Percentiles rank a stretch among this genome's conserved stretches.
Evolutionary conservation across 2,113 vertebrate genomes (phyloP).

Genomic region (Colinus virginianus): DNA sequence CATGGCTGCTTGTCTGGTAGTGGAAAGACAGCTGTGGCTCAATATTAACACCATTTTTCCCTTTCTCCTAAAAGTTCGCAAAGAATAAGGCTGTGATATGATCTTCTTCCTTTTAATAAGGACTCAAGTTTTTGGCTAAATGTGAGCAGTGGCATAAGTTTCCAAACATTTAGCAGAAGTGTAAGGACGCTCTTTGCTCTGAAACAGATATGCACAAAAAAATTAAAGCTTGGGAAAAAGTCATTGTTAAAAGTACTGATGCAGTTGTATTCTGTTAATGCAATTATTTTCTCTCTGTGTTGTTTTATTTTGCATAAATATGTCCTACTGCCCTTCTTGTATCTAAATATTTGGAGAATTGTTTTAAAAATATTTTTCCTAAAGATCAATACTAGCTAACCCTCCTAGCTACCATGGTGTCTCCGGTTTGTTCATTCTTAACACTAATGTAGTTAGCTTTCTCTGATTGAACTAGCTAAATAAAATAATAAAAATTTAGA

Average conservation of each 20-base stretch:
- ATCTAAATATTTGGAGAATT: neutral
- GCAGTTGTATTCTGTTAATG: neutral
- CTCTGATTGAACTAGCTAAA: neutral
- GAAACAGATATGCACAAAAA: neutral
- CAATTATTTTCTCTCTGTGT: neutral
- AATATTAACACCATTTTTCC: neutral
- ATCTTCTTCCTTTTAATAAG: neutral
- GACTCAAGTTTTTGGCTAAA: neutral
- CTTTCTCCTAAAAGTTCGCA: neutral
- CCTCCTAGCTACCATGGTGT: neutral
- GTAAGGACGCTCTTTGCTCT: neutral
- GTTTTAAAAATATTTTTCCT: neutral
- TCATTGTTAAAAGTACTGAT: neutral
- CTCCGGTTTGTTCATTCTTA: neutral
- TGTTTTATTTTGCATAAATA: neutral
- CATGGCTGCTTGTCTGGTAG: neutral
- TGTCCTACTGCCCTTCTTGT: neutral
- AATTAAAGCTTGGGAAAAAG: neutral
- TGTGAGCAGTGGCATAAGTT: neutral
- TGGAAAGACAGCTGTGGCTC: constrained; percentile 15
- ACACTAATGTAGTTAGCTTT: neutral
- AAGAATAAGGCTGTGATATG: neutral
- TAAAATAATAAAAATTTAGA: neutral
- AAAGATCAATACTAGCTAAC: neutral
- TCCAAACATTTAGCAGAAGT: neutral